Base-by-base conservation (phyloP, 2,888 invertebrate species). In the Stictocephala bisonia region DNA sequence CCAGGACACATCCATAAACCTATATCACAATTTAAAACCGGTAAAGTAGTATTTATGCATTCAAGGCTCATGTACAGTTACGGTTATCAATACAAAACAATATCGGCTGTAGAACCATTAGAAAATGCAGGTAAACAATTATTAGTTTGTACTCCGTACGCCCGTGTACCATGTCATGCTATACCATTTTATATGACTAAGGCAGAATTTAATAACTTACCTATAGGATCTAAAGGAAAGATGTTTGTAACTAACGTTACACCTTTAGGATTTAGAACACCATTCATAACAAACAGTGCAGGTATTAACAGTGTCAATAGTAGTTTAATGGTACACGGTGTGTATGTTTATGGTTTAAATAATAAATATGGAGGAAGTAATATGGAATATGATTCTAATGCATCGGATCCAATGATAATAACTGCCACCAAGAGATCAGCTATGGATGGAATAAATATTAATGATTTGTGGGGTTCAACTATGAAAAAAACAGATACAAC, bases 41-140 rank as follows among this genome's bases (percentile, higher is more conserved):
- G 56, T 27, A 56, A 56, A n/a, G 2, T 56, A 2, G 6, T n/a
- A 6, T 26, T 56, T 27, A 3, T 13, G 13, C 56, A 26, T n/a
- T 26, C 56, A 56, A 56, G 26, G 29, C 11, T 56, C 29, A 56
- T 56, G 56, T 56, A 56, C 26, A 13, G 2, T n/a, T 27, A 27
- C 29, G 56, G 56, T 3, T 56, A 56, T 27, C 56, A 56, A 56
- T 56, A 27, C n/a, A 56, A 56, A 56, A 13, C 26, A 9, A n/a
- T 56, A 11, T n/a, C 11, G 3, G 13, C 26, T 6, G n/a, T 3
- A 27, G 13, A 9, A n/a, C 26, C 26, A 27, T 6, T n/a, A 27
- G 56, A 27, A 13, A 11, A 11, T 15, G 18, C 11, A 27, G 4
- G n/a, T 27, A 15, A 3, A 15, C 56, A 56, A 56, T 56, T 26